These are phyloP conservation scores for Cotesia glomerata DNA, from an alignment of 1,140 invertebrate genomes.

Conservation along the genomic window DNA sequence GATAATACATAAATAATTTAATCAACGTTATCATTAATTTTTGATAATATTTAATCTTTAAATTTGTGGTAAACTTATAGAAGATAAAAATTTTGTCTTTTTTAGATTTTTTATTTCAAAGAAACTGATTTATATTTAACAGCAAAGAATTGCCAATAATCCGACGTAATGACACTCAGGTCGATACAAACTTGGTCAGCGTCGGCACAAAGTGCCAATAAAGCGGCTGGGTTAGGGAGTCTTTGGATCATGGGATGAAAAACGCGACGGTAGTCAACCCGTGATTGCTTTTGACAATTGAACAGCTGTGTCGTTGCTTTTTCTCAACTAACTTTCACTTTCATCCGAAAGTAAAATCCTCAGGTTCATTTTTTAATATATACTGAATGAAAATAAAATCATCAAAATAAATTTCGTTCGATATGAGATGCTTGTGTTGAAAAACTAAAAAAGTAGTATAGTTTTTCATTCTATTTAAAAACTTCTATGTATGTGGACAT, in stretches of 20 bases:
- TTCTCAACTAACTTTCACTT: slow-evolving; percentile 18
- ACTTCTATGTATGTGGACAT: background rate
- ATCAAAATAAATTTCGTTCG: background rate
- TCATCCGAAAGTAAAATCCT: slow-evolving; percentile 24
- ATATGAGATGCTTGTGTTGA: background rate
- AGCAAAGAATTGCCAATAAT: slow-evolving; percentile 28
- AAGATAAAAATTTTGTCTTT: background rate
- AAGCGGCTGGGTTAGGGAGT: slow-evolving; percentile 29
- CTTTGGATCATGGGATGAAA: slow-evolving; percentile 24
- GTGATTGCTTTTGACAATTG: slow-evolving; percentile 35
- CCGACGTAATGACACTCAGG: background rate
- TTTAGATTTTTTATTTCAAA: background rate
- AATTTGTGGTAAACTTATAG: background rate
- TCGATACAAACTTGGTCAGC: slow-evolving; percentile 25
- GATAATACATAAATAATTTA: too few relatives aligned
- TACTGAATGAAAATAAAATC: too few relatives aligned
- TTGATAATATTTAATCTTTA: too few relatives aligned
- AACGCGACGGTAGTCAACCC: slow-evolving; percentile 19
- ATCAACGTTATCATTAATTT: too few relatives aligned
- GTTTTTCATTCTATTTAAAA: background rate
- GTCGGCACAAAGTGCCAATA: slow-evolving; percentile 38
- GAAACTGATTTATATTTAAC: slow-evolving; percentile 12
- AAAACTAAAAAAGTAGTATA: background rate
- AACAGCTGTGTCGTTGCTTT: slow-evolving; percentile 35
- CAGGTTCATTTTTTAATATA: background rate